A percentile compares a stretch with the other conserved stretches of the same genome.
Evolutionary conservation across 23 tunicate species (phyloP).

Genomic region (Halocynthia roretzi): DNA sequence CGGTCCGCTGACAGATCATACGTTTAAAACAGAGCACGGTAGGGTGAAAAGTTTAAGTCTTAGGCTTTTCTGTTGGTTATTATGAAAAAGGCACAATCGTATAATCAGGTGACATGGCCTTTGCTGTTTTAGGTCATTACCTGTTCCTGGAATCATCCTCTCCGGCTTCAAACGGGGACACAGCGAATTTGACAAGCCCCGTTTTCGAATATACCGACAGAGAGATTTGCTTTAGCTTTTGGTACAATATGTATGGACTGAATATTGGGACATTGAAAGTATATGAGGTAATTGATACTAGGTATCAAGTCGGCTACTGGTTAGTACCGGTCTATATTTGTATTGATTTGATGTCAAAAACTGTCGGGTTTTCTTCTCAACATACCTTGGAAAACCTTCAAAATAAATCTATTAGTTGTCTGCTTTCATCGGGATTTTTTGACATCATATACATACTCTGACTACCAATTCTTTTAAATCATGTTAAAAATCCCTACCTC

Average conservation of each 20-base stretch:
- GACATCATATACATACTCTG: too few relatives aligned
- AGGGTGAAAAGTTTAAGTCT: neutral
- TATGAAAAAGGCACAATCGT: neutral
- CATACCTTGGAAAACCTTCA: too few relatives aligned
- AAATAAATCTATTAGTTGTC: too few relatives aligned
- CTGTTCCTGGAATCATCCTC: slow-evolving; percentile 73
- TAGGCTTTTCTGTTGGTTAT: too few relatives aligned
- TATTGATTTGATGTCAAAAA: too few relatives aligned
- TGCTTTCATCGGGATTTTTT: too few relatives aligned
- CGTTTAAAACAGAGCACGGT: slow-evolving; percentile 48
- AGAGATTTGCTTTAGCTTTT: slow-evolving; percentile 51
- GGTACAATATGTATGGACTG: slow-evolving; percentile 78
- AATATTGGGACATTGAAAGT: slow-evolving; percentile 45
- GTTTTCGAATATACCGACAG: slow-evolving; percentile 21
- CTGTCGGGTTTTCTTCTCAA: too few relatives aligned
- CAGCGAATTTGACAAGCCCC: slow-evolving; percentile 54
- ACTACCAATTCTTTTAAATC: too few relatives aligned
- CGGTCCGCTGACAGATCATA: slow-evolving; percentile 75
- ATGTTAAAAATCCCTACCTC: too few relatives aligned
- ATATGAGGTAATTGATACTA: slow-evolving; percentile 18
- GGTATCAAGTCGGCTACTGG: too few relatives aligned
- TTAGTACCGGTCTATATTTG: too few relatives aligned
- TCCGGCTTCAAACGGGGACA: slow-evolving; percentile 67
- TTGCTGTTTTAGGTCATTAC: slow-evolving; percentile 42
- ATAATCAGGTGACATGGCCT: neutral